These are phyloP conservation scores for Enhydra lutris DNA, from an alignment of 2,113 vertebrate species.

Conservation along the genomic window DNA sequence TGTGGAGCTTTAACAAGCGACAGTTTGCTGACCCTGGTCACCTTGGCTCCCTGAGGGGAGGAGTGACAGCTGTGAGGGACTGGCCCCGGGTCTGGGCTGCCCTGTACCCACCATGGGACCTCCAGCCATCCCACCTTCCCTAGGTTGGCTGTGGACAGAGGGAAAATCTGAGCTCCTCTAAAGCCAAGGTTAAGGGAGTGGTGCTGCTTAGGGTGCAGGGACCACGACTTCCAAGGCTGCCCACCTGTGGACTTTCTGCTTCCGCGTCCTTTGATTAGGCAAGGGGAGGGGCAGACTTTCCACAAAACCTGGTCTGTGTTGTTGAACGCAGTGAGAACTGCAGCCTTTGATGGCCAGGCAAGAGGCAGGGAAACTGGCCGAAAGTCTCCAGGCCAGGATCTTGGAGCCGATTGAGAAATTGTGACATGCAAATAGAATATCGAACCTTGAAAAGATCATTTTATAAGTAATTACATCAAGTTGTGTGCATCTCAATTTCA, in stretches of 20 bases:
- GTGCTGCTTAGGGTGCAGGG: background rate
- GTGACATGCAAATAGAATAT: background rate
- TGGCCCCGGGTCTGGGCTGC: background rate
- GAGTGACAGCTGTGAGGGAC: background rate
- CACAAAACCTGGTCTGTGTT: background rate
- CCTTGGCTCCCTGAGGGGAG: background rate
- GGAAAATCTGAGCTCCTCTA: constrained; percentile 64
- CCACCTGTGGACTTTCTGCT: constrained; percentile 25
- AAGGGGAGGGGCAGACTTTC: constrained; percentile 38
- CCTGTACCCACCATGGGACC: background rate
- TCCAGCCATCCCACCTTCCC: rapidly evolving
- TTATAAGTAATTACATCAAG: background rate
- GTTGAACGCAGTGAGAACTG: background rate
- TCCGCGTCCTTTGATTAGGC: constrained; percentile 52
- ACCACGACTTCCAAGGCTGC: background rate
- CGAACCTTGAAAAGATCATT: background rate
- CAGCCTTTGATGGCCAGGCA: background rate
- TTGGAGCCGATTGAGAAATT: background rate
- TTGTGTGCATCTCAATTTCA: background rate
- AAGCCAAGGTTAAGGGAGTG: constrained; percentile 55
- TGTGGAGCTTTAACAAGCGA: background rate
- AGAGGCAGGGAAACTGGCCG: background rate
- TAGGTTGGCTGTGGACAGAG: background rate
- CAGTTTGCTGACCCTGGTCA: background rate
- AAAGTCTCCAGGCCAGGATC: background rate